Base-by-base conservation (phyloP, 2,888 invertebrate genomes). In the Pilophorus perplexus region DNA sequence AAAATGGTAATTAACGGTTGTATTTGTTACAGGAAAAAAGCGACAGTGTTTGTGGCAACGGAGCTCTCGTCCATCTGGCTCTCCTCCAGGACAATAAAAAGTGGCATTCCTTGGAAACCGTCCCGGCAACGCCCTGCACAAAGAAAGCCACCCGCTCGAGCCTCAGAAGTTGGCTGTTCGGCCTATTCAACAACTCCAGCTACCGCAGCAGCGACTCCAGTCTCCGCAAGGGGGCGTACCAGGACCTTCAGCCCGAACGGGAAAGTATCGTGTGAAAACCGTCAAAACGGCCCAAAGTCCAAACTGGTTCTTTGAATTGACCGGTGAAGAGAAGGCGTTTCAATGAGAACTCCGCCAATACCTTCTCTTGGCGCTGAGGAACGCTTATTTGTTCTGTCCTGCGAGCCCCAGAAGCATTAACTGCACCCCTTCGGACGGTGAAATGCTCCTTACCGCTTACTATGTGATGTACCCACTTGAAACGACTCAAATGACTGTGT, bases 71-170 rank as follows among this genome's bases (percentile, higher is more conserved):
- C 12, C 71, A 70, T 40, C 78, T 79, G 69, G 82, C 82, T 64
- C 78, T 82, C 33, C 76, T 83, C 25, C 78, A 67, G 6, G 70
- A 77, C 62, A 75, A 83, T 72, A 89, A 89, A 77, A 83, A 88
- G 74, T 91, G 90, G 86, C 85, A 85, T 73, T 90, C 90, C 50
- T 79, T 90, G 59, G 90, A 91, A 78, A 84, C 85, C 71, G 82
- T 90, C 50, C 70, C 70, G 2, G 67, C 68, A 22, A 72, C 70
- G 66, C 73, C 70, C 0, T 68, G 82, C 38, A 80, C 79, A 72
- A 87, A 87, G 75, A 82, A 84, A 75, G 70, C 70, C 37, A 78
- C 80, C 37, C 82, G 85, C 67, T 83, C 85, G 73, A 84, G 87
- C 23, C 81, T 90, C 69, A 83, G 85, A 72, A 82, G 82, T 71